Conservation (phyloP, 2,797 vertebrate genomes). For the Bradypodion pumilum region DNA sequence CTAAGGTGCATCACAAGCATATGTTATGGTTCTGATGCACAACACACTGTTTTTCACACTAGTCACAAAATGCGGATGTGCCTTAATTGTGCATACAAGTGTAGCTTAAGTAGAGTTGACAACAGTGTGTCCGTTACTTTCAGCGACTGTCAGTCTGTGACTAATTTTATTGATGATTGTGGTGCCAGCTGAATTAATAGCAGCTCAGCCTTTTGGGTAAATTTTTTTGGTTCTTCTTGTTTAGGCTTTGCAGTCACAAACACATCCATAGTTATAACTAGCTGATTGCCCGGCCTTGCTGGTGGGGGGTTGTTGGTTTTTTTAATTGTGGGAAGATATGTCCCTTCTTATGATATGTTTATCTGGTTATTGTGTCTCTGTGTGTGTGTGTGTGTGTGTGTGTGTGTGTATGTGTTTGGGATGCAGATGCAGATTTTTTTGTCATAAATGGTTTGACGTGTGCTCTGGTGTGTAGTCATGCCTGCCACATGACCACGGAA, state of each 20-base stretch:
- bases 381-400: too few species aligned
- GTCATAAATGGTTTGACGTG: too few species aligned
- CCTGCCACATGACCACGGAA: too few species aligned
- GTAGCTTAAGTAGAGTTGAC: constrained; percentile 53
- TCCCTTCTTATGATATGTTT: too few species aligned
- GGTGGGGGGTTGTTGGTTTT: too few species aligned
- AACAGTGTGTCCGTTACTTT: constrained; percentile 50
- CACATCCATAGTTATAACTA: constrained; percentile 54
- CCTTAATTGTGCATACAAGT: background rate
- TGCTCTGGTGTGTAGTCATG: too few species aligned
- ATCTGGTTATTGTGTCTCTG: too few species aligned
- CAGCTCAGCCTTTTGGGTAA: background rate
- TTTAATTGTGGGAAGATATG: too few species aligned
- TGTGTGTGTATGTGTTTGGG: too few species aligned
- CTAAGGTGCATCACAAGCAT: too few species aligned
- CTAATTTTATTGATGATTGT: constrained; percentile 20
- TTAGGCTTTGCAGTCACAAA: constrained; percentile 56
- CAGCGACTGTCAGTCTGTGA: constrained; percentile 34
- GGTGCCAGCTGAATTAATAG: constrained; percentile 34
- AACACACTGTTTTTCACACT: background rate
- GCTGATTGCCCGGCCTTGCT: too few species aligned
- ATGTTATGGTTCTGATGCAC: background rate
- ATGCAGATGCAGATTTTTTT: too few species aligned
- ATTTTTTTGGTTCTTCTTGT: background rate
- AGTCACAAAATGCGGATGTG: background rate